A percentile compares a stretch with the other conserved stretches of the same genome.
Evolutionary conservation across 64 coral and sea anemone species (phyloP).

Genomic region (Pachyseris speciosa): DNA sequence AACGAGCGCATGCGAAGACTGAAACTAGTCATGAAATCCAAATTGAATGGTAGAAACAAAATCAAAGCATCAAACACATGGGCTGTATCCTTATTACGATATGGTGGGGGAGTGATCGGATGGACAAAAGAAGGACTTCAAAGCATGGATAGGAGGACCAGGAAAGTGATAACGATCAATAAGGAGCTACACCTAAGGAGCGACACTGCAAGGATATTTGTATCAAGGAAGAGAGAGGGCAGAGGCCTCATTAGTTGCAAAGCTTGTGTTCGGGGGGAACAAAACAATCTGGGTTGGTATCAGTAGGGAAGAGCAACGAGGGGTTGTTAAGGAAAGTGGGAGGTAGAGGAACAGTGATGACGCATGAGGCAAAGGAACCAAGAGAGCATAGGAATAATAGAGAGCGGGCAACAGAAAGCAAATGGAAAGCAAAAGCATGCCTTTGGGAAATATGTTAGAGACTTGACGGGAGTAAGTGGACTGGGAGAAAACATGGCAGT

Average conservation of each 20-base stretch:
- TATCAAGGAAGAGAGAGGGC: background rate
- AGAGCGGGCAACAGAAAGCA: background rate
- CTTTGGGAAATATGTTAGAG: background rate
- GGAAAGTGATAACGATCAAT: too few species aligned
- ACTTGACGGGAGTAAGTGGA: too few species aligned
- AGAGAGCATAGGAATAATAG: background rate
- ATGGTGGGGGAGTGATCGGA: background rate
- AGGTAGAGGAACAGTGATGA: background rate
- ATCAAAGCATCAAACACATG: background rate
- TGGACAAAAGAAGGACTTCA: background rate
- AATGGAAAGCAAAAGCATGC: background rate
- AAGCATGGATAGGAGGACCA: too few species aligned
- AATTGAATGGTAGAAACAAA: background rate
- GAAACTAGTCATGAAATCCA: background rate
- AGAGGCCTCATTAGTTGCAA: slow-evolving; percentile 29
- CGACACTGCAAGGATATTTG: background rate
- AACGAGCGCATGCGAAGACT: background rate
- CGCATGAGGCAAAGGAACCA: background rate
- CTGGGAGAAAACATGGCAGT: background rate
- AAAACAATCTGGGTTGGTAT: slow-evolving; percentile 30
- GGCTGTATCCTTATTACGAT: too few species aligned
- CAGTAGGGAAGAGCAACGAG: background rate
- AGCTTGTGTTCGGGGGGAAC: background rate
- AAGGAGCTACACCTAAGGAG: too few species aligned
- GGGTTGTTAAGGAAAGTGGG: background rate